Evolutionary conservation across 2,797 vertebrate species (phyloP), one percentile per base, ranked within the genome.

Genomic region (Tiaroga cobitis): DNA sequence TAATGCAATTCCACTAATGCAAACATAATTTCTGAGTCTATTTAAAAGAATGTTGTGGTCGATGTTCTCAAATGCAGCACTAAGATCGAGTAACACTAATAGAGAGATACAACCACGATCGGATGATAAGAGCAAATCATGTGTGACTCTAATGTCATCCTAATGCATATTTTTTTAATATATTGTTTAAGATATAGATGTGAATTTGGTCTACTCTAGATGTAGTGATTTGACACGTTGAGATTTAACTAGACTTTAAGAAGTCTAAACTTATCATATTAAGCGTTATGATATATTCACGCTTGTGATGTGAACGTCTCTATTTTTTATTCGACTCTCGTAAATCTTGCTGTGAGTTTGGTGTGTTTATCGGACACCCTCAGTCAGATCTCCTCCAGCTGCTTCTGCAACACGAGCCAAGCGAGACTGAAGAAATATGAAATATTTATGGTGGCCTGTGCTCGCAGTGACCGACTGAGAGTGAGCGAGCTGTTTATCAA

Each of bases 401-500:
- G 69, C 39, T 63, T 76, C 49, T 34, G 65, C 32, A 37, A 39
- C 32, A 65, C 51, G 41, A 83, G 80, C 43, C 61, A n/a, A 67
- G 80, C 29, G 41, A 83, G 76, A 75, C 46, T 80, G 59, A 34
- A 49, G 83, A 56, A 32, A 74, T 56, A 78, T 86, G 80, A 61
- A 82, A 77, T 85, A 77, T 72, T 82, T 18, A 81, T 69, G 34
- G 37, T 51, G 59, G 61, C 69, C 73, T 32, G n/a, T 39, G 85
- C 77, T 85, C 39, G 39, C 46, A 26, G 70, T 81, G 85, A 78
- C 78, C 81, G 46, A 75, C 80, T 72, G 86, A 78, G 34, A 21
- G 37, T 37, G 43, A 54, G 73, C 9, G 24, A 18, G 37, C 67
- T 15, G 59, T 67, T 83, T 26, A 63, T 56, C 54, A 69, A 24